phyloP scores from a whole-genome alignment of 2,888 invertebrate genomes.

The Nymphalis c-album region DNA sequence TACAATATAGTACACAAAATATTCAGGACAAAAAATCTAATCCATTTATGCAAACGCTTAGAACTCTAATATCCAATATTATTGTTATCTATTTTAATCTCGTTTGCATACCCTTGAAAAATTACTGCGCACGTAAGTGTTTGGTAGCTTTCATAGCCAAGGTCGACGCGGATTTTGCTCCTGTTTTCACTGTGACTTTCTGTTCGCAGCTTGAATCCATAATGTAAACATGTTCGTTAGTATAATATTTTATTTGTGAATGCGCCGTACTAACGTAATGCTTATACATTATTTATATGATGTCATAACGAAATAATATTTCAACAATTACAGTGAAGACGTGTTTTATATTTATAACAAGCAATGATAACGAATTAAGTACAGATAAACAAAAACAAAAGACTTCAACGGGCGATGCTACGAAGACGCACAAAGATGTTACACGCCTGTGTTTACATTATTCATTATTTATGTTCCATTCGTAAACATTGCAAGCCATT shows the following conservation, averaged over 20 bases:
- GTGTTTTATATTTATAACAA: slow-evolving; percentile 5
- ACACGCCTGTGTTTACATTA: slow-evolving; percentile 18
- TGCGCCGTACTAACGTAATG: slow-evolving; percentile 15
- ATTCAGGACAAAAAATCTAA: slow-evolving; percentile 23
- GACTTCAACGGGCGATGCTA: slow-evolving; percentile 62
- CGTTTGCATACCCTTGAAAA: slow-evolving; percentile 31
- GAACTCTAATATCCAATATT: not conserved
- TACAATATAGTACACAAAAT: slow-evolving; percentile 27
- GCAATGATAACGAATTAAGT: slow-evolving; percentile 6
- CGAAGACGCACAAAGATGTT: slow-evolving; percentile 37
- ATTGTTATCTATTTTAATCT: not conserved
- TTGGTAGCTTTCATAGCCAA: slow-evolving; percentile 56
- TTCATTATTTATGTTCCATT: slow-evolving; percentile 29
- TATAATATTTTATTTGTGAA: slow-evolving; percentile 26
- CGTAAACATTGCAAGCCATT: slow-evolving; percentile 36
- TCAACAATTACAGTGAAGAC: slow-evolving; percentile 36
- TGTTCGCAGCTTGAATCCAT: slow-evolving; percentile 46
- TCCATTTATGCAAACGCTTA: not conserved
- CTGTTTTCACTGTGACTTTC: slow-evolving; percentile 60
- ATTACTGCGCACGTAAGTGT: slow-evolving; percentile 38
- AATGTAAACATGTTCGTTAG: slow-evolving; percentile 30
- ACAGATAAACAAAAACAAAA: slow-evolving; percentile 50
- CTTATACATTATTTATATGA: slow-evolving; percentile 37
- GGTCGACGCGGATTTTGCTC: slow-evolving; percentile 51
- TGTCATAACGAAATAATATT: slow-evolving; percentile 39